These are phyloP conservation scores for Dendroctonus valens DNA, from an alignment of 1,140 invertebrate genomes.

Conservation along the genomic window DNA sequence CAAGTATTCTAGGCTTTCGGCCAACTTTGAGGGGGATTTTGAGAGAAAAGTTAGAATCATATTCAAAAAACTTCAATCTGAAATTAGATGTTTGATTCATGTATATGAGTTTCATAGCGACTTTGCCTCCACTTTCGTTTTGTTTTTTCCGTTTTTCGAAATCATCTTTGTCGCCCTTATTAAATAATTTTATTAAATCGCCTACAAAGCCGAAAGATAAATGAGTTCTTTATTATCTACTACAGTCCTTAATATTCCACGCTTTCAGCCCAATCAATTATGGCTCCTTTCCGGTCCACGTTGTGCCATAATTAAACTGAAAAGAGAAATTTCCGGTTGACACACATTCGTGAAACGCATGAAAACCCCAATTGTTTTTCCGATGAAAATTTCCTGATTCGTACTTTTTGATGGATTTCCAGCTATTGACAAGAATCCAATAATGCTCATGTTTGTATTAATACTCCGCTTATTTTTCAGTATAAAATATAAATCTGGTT, in stretches of 20 bases:
- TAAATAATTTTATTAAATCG: not conserved
- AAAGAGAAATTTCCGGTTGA: slow-evolving; percentile 12
- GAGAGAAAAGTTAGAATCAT: too few relatives aligned
- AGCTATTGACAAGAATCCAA: slow-evolving; percentile 2
- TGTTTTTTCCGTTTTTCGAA: too few relatives aligned
- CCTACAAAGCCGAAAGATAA: slow-evolving; percentile 1
- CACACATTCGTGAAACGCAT: not conserved
- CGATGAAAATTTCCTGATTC: not conserved
- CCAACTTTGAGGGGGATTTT: too few relatives aligned
- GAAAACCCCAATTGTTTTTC: slow-evolving; percentile 2
- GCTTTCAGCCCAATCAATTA: slow-evolving; percentile 1
- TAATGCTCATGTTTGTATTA: not conserved
- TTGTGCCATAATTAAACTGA: slow-evolving; percentile 7
- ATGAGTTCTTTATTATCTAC: not conserved
- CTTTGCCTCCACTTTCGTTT: too few relatives aligned
- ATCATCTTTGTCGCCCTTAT: too few relatives aligned
- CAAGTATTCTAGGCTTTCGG: too few relatives aligned
- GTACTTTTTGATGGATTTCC: slow-evolving; percentile 4
- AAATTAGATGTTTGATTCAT: too few relatives aligned
- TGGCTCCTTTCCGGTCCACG: slow-evolving; percentile 5
- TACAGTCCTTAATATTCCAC: not conserved
- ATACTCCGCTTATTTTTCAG: not conserved
- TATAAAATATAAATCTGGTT: not conserved
- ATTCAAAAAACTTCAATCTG: too few relatives aligned
- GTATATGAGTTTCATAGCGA: too few relatives aligned